Evolutionary conservation across 2,113 vertebrate species (phyloP), one percentile per base, ranked within the genome.

Genomic region (Pipa parva): DNA sequence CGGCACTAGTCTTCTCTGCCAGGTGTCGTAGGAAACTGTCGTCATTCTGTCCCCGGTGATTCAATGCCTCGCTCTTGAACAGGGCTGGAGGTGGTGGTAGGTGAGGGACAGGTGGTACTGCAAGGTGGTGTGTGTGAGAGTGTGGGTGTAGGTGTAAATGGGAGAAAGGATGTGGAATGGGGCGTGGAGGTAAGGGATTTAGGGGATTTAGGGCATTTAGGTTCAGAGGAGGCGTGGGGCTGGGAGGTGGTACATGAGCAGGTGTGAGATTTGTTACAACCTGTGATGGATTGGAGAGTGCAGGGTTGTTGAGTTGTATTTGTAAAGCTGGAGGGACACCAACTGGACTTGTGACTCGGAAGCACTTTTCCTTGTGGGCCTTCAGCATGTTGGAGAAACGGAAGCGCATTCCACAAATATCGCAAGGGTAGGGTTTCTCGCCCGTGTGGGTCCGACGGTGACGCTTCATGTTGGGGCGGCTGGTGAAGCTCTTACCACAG

Each of bases 321-420:
- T 87, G 89, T 75, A 79, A 82, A 31, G 87, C 80, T 33, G 90
- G 75, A 12, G 90, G 90, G 71, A 92, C 85, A 1, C 87, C 89
- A 76, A 93, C 88, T 0, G 95, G 94, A 82, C 93, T 95, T 77
- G 92, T 97, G 74, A 98, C 95, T 46, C 94, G 90, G 80, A 98
- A 98, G 79, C 95, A 98, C 84, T 97, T 97, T 87, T 98, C 95
- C 74, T 95, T 92, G 89, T 97, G 95, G 0, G 95, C 95, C 83
- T 98, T 98, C 9, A 98, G 93, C 95, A 98, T 98, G 88, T 98
- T 98, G 86, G 95, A 98, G 86, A 98, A 98, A 76, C 95, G 94
- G 76, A 98, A 98, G 26, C 95, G 93, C 84, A 95, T 94, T 72
- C 95, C 94, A 3, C 95, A 98, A 70, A 97, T 93, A 2, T 98